These are phyloP conservation scores for Euspilapteryx auroguttella DNA, from an alignment of 2,888 invertebrate genomes.

Conservation along the genomic window DNA sequence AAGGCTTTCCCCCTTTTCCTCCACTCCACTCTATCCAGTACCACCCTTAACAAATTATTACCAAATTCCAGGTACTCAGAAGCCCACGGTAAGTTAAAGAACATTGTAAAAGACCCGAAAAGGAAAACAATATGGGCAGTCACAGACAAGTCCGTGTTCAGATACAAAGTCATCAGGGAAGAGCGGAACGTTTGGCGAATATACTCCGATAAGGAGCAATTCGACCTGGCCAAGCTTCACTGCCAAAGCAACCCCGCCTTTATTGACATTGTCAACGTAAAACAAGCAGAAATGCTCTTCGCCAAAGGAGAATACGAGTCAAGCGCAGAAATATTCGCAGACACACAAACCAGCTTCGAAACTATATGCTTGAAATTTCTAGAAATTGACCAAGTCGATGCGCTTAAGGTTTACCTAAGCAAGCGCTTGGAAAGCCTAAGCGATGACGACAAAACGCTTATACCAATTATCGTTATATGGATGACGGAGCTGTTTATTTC, in stretches of 20 bases:
- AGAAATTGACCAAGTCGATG: constrained; percentile 76
- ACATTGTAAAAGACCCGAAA: constrained; percentile 77
- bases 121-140: constrained; percentile 84
- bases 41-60: no score
- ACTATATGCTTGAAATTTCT: constrained; percentile 92
- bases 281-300: constrained; percentile 87
- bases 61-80: constrained; percentile 76
- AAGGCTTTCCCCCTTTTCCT: no score
- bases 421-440: constrained; percentile 77
- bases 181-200: constrained; percentile 87
- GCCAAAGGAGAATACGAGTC: constrained; percentile 74
- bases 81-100: constrained; percentile 76
- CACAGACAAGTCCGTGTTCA: constrained; percentile 82
- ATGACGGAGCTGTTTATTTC: constrained; percentile 89
- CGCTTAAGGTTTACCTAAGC: constrained; percentile 85
- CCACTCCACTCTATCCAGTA: no score
- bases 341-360: constrained; percentile 91
- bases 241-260: constrained; percentile 80
- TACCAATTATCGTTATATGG: constrained; percentile 94
- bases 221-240: constrained; percentile 84
- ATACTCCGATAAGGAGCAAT: constrained; percentile 83
- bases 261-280: constrained; percentile 81
- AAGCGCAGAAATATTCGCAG: constrained; percentile 87
- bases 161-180: constrained; percentile 82
- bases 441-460: constrained; percentile 79